These are phyloP conservation scores for Eupithecia tripunctaria DNA, from an alignment of 2,888 invertebrate genomes.

Conservation along the genomic window DNA sequence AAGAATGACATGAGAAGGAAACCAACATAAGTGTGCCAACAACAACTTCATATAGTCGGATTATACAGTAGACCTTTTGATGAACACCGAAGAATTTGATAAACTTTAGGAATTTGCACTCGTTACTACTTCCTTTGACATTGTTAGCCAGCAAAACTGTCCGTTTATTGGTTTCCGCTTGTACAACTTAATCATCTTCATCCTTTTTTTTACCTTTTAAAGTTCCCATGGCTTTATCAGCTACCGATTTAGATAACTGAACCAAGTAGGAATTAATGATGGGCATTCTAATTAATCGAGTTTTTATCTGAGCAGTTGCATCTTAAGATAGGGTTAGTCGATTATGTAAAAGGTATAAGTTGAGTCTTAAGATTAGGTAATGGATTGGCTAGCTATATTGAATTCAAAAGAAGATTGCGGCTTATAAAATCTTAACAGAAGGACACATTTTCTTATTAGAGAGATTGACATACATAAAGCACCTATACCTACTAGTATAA, in stretches of 20 bases:
- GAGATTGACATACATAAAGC: not conserved
- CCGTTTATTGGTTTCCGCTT: constrained; percentile 37
- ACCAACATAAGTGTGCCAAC: constrained; percentile 19
- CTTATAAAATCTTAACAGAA: not conserved
- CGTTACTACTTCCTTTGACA: constrained; percentile 39
- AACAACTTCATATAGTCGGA: constrained; percentile 11
- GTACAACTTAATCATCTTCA: constrained; percentile 31
- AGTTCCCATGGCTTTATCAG: constrained; percentile 36
- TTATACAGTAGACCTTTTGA: constrained; percentile 40
- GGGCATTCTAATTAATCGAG: constrained; percentile 35
- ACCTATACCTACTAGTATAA: too few relatives aligned
- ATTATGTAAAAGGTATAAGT: constrained; percentile 27
- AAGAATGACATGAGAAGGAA: constrained; percentile 37
- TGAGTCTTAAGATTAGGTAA: constrained; percentile 29
- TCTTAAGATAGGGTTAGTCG: constrained; percentile 29
- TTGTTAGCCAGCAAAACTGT: constrained; percentile 18
- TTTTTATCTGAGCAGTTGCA: constrained; percentile 33
- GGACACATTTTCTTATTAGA: not conserved
- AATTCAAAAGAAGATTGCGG: not conserved
- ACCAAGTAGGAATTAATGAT: constrained; percentile 33
- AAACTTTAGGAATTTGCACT: constrained; percentile 33
- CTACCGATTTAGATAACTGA: constrained; percentile 33
- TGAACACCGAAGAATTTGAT: constrained; percentile 37
- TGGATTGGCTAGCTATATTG: not conserved
- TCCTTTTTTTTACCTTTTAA: constrained; percentile 26